Conservation (phyloP, 2,113 vertebrate genomes). For the Poeciliopsis retropinna region DNA sequence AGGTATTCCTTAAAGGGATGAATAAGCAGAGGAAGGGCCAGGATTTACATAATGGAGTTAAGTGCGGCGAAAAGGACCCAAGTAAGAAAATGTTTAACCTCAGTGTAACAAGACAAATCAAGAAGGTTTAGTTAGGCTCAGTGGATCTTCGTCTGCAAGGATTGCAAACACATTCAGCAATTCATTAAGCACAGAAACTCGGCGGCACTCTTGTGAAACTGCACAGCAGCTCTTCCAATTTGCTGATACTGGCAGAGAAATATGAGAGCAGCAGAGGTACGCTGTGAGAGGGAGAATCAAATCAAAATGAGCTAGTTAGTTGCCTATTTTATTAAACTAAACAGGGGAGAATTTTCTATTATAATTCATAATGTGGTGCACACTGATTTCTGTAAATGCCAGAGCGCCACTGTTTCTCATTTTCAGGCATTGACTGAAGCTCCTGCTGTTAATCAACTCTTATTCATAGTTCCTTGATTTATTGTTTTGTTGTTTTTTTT, state of each 20-base stretch:
- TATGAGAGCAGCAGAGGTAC: constrained; percentile 40
- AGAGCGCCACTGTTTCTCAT: constrained; percentile 34
- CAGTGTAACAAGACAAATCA: constrained; percentile 75
- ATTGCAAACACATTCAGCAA: constrained; percentile 73
- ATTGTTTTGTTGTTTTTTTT: not conserved
- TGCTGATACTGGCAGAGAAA: constrained; percentile 54
- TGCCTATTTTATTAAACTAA: constrained; percentile 62
- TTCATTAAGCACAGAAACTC: constrained; percentile 75
- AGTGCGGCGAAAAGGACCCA: constrained; percentile 48
- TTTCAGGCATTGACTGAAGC: constrained; percentile 21
- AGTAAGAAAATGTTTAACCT: constrained; percentile 80
- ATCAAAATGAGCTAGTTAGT: constrained; percentile 67
- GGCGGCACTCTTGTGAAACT: constrained; percentile 62
- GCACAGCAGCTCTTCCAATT: constrained; percentile 70
- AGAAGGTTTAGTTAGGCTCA: constrained; percentile 62
- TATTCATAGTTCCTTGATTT: constrained; percentile 14
- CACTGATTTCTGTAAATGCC: constrained; percentile 40
- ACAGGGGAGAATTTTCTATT: constrained; percentile 52
- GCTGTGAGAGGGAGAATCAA: constrained; percentile 40
- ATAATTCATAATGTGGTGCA: constrained; percentile 37
- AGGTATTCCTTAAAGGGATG: constrained; percentile 47
- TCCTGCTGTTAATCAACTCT: constrained; percentile 48
- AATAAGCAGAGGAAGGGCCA: constrained; percentile 59
- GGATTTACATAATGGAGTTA: constrained; percentile 70
- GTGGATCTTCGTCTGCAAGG: constrained; percentile 74